Percentiles rank a stretch among this genome's conserved stretches.
Evolutionary conservation across 2,888 invertebrate genomes (phyloP).

Genomic region (Pedicia rivosa): DNA sequence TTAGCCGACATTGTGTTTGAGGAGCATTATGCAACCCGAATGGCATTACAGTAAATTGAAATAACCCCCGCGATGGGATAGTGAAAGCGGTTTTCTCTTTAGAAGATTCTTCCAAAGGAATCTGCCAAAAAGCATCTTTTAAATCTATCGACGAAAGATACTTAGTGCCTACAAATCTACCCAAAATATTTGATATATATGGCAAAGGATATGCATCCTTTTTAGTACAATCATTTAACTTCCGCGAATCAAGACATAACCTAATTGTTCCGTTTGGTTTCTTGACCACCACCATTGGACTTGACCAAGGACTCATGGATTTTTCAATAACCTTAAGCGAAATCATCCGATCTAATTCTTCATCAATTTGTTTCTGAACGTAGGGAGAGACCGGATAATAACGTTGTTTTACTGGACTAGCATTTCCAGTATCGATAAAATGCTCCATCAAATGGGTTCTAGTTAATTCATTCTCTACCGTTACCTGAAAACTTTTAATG

Average conservation of each 20-base stretch:
- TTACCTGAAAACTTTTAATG: too few relatives aligned
- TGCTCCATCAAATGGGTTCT: too few relatives aligned
- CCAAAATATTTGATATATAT: constrained; percentile 9
- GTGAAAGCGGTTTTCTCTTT: too few relatives aligned
- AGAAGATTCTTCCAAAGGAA: constrained; percentile 11
- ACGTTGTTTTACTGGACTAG: constrained; percentile 10
- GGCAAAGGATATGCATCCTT: constrained; percentile 12
- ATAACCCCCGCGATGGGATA: constrained; percentile 5
- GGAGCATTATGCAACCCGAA: constrained; percentile 9
- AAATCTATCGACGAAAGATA: constrained; percentile 13
- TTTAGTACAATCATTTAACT: constrained; percentile 14
- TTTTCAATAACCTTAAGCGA: constrained; percentile 13
- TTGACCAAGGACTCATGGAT: constrained; percentile 12
- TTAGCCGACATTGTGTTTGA: constrained; percentile 5
- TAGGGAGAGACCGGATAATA: constrained; percentile 15
- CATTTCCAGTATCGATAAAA: constrained; percentile 11
- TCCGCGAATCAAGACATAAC: constrained; percentile 7
- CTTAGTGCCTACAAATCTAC: constrained; percentile 10
- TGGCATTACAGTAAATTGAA: constrained; percentile 6
- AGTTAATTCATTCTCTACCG: too few relatives aligned
- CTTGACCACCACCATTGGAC: constrained; percentile 16
- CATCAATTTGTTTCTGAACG: constrained; percentile 13
- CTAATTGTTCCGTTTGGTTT: constrained; percentile 4
- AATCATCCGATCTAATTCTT: constrained; percentile 14
- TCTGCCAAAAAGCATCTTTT: constrained; percentile 19